Evolutionary conservation across 2,797 vertebrate species (phyloP).

Genomic region (Ctenochaetus hawaiiensis): DNA sequence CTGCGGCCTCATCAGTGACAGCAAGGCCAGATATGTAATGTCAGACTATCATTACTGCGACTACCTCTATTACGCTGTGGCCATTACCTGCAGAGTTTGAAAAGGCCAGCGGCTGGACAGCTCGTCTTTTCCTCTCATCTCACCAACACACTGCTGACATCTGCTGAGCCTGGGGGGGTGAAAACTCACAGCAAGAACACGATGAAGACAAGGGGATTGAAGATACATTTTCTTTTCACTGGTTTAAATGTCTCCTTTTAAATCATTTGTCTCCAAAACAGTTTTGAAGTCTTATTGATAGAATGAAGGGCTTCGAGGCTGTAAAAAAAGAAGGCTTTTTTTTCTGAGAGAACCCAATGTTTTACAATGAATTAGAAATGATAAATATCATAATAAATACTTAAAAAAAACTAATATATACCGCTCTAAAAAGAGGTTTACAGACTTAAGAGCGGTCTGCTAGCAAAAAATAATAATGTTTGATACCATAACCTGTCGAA

Average conservation of each 20-base stretch:
- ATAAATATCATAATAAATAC: neutral
- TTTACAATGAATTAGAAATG: neutral
- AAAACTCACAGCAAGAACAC: neutral
- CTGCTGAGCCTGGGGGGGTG: slow-evolving; percentile 16
- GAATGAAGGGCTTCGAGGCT: neutral
- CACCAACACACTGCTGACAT: slow-evolving; percentile 12
- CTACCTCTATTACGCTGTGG: slow-evolving; percentile 11
- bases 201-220: slow-evolving; percentile 12
- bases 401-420: too few species aligned
- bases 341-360: neutral
- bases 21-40: slow-evolving; percentile 39
- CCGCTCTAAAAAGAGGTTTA: neutral
- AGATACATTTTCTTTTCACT: neutral
- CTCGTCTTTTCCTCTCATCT: neutral
- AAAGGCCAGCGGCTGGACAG: slow-evolving; percentile 14
- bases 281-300: neutral
- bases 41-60: slow-evolving; percentile 25
- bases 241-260: slow-evolving; percentile 7
- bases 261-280: neutral
- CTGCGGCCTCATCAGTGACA: slow-evolving; percentile 29
- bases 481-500: neutral
- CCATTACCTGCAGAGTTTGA: slow-evolving; percentile 37
- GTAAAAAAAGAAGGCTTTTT: neutral
- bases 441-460: neutral
- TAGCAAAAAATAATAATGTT: neutral